A percentile compares a stretch with the other conserved stretches of the same genome.
Evolutionary conservation across 2,888 invertebrate genomes (phyloP).

Genomic region (Erebia aethiops): DNA sequence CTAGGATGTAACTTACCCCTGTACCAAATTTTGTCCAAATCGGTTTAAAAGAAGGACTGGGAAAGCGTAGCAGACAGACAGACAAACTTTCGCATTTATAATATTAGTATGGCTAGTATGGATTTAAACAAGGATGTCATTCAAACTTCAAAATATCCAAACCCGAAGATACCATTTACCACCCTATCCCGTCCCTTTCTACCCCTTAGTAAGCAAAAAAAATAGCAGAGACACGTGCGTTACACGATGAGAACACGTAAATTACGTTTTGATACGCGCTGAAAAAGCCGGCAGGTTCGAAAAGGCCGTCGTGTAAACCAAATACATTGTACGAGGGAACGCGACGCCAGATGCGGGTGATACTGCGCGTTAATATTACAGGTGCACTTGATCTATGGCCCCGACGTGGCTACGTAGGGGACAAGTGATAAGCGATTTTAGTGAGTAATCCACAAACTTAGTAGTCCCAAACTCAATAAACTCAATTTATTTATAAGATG

Average conservation of each 20-base stretch:
- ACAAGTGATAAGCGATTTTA: conserved; percentile 41
- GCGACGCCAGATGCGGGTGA: conserved; percentile 56
- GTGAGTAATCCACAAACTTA: background rate
- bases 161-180: background rate
- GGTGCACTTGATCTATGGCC: conserved; percentile 58
- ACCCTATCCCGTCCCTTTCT: background rate
- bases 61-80: too few relatives aligned
- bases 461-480: too few relatives aligned
- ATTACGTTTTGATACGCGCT: conserved; percentile 27
- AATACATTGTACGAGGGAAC: conserved; percentile 34
- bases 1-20: too few relatives aligned
- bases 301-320: conserved; percentile 33
- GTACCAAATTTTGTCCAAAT: too few relatives aligned
- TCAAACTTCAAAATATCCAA: background rate
- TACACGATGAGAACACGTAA: conserved; percentile 28
- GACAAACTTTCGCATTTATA: too few relatives aligned
- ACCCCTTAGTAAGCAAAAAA: conserved; percentile 1
- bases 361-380: conserved; percentile 59
- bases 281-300: conserved; percentile 29
- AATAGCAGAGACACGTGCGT: conserved; percentile 17
- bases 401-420: conserved; percentile 50
- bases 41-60: too few relatives aligned
- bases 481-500: too few relatives aligned
- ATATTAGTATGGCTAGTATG: too few relatives aligned
- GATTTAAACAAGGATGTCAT: background rate